These are phyloP conservation scores for Agelas oroides DNA, from an alignment of 37 sponge, comb jelly and placozoan genomes.

Conservation along the genomic window DNA sequence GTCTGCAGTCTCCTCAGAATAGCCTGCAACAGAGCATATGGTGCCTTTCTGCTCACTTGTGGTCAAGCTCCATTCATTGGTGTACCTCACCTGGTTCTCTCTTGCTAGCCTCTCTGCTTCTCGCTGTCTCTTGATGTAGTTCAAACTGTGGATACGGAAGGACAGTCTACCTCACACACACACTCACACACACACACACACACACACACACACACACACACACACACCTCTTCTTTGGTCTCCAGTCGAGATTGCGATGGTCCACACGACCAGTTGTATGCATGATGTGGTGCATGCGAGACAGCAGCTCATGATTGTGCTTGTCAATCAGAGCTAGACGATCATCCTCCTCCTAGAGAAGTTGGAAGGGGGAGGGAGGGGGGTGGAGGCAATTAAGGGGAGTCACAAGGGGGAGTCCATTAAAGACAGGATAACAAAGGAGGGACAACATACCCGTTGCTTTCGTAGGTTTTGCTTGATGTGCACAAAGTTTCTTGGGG, in stretches of 20 bases:
- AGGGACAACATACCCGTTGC: conserved; percentile 34
- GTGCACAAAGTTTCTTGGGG: conserved; percentile 72
- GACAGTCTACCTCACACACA: too few relatives aligned
- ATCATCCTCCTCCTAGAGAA: conserved; percentile 64
- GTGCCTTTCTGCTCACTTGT: too few relatives aligned
- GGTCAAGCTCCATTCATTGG: too few relatives aligned
- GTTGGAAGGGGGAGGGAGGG: background rate
- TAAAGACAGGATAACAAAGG: too few relatives aligned
- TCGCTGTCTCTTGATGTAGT: conserved; percentile 47
- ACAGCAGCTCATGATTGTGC: conserved; percentile 72
- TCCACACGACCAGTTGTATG: conserved; percentile 81
- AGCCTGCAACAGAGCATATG: conserved; percentile 26
- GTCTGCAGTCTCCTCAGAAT: conserved; percentile 58
- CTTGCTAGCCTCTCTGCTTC: conserved; percentile 41
- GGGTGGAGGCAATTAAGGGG: too few relatives aligned
- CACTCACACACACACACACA: background rate
- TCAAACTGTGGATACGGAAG: conserved; percentile 36
- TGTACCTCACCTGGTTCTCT: conserved; percentile 79
- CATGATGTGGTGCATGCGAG: conserved; percentile 83
- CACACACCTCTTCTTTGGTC: conserved; percentile 69
- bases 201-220: conserved; percentile 4
- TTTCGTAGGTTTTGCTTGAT: conserved; percentile 74
- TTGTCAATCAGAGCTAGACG: conserved; percentile 42
- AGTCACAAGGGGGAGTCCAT: background rate
- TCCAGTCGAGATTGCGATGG: conserved; percentile 75